Evolutionary conservation across 2,113 vertebrate genomes (phyloP).

Genomic region (Etheostoma cragini): DNA sequence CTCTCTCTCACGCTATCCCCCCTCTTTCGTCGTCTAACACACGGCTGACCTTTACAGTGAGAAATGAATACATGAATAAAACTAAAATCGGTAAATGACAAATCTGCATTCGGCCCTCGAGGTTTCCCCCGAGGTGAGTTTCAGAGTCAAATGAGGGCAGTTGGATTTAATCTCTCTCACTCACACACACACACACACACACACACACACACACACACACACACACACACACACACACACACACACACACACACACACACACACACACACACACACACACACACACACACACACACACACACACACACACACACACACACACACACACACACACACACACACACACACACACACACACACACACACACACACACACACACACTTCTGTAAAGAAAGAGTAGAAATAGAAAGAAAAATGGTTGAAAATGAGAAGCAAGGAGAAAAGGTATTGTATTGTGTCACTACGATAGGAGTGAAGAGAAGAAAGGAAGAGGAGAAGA

Average conservation of each 20-base stretch:
- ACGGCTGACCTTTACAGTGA: constrained; percentile 74
- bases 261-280: constrained; percentile 5
- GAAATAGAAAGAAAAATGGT: background rate
- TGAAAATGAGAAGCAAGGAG: background rate
- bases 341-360: background rate
- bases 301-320: too few relatives aligned
- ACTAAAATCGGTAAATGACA: constrained; percentile 79
- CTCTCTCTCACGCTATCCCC: background rate
- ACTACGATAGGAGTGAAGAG: background rate
- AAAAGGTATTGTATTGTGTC: too few relatives aligned
- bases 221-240: background rate
- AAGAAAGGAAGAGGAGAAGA: background rate
- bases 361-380: background rate
- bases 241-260: background rate
- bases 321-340: background rate
- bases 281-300: background rate
- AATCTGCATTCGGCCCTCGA: constrained; percentile 76
- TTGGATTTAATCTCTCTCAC: constrained; percentile 68
- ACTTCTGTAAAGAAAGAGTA: background rate
- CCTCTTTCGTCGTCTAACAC: background rate
- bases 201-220: constrained; percentile 2
- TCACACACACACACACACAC: background rate
- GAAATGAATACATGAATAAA: constrained; percentile 80
- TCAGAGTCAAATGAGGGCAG: constrained; percentile 74
- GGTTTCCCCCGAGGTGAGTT: constrained; percentile 62